Percentiles rank a stretch among this genome's conserved stretches.
Conservation (phyloP, 1,140 invertebrate genomes). For the Zaprionus ornatus region DNA sequence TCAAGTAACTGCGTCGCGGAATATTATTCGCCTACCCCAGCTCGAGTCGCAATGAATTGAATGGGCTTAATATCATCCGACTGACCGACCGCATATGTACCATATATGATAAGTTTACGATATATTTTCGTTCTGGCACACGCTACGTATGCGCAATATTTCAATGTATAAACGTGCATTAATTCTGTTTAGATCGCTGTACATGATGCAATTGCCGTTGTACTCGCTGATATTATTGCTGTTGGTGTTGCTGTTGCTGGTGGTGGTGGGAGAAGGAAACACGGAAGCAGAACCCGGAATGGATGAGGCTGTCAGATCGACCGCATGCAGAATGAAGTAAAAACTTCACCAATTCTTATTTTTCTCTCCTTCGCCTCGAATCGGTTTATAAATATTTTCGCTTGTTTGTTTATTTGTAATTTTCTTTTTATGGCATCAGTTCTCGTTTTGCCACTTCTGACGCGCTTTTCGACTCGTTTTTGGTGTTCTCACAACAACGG, state of each 20-base stretch:
- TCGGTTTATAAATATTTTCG: not conserved
- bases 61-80: not conserved
- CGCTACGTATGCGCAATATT: constrained; percentile 74
- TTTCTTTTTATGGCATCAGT: constrained; percentile 26
- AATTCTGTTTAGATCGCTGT: constrained; percentile 27
- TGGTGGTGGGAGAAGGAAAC: constrained; percentile 20
- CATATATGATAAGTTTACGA: constrained; percentile 52
- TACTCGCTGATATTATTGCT: constrained; percentile 27
- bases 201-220: constrained; percentile 60
- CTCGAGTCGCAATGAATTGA: constrained; percentile 22
- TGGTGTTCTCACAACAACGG: constrained; percentile 51
- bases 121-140: constrained; percentile 34
- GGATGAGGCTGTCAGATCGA: constrained; percentile 18
- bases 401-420: constrained; percentile 5
- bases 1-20: constrained; percentile 70
- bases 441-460: constrained; percentile 32
- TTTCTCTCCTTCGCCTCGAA: not conserved
- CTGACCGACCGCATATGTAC: constrained; percentile 12
- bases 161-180: constrained; percentile 25
- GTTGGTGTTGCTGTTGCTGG: constrained; percentile 21
- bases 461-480: constrained; percentile 31
- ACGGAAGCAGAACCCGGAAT: constrained; percentile 29
- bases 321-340: constrained; percentile 58
- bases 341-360: constrained; percentile 1
- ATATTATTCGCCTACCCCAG: constrained; percentile 42